These are phyloP conservation scores for Microtus montanus DNA, from an alignment of 2,113 vertebrate species.

Conservation along the genomic window DNA sequence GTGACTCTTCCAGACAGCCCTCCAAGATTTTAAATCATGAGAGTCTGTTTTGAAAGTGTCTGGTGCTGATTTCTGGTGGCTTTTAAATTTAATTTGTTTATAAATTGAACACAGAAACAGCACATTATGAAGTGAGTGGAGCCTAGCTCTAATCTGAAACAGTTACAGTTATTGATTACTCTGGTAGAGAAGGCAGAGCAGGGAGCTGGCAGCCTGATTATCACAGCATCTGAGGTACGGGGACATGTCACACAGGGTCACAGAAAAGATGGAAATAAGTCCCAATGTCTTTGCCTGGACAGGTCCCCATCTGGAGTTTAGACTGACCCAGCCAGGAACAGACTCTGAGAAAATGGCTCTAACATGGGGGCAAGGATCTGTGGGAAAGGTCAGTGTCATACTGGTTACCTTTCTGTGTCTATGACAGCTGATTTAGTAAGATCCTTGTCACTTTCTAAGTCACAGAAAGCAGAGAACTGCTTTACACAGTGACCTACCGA, in stretches of 20 bases:
- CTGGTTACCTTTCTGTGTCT: neutral
- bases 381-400: conserved; percentile 18
- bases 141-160: conserved; percentile 39
- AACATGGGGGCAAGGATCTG: neutral
- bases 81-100: conserved; percentile 81
- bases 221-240: neutral
- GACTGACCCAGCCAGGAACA: neutral
- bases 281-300: conserved; percentile 3
- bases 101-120: conserved; percentile 63
- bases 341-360: conserved; percentile 35
- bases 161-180: conserved; percentile 46
- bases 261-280: neutral
- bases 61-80: conserved; percentile 70
- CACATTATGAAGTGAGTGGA: conserved; percentile 46
- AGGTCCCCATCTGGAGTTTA: neutral
- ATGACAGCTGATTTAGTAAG: neutral
- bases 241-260: neutral
- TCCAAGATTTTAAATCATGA: conserved; percentile 74
- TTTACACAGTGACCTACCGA: conserved; percentile 3
- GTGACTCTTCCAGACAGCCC: conserved; percentile 78
- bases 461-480: conserved; percentile 42
- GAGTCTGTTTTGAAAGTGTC: conserved; percentile 54
- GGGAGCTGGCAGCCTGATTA: neutral
- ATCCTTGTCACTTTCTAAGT: neutral
- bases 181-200: conserved; percentile 10